Percentiles rank a stretch among this genome's conserved stretches.
phyloP scores from a whole-genome alignment of 2,113 vertebrate species.

The Mobula hypostoma region DNA sequence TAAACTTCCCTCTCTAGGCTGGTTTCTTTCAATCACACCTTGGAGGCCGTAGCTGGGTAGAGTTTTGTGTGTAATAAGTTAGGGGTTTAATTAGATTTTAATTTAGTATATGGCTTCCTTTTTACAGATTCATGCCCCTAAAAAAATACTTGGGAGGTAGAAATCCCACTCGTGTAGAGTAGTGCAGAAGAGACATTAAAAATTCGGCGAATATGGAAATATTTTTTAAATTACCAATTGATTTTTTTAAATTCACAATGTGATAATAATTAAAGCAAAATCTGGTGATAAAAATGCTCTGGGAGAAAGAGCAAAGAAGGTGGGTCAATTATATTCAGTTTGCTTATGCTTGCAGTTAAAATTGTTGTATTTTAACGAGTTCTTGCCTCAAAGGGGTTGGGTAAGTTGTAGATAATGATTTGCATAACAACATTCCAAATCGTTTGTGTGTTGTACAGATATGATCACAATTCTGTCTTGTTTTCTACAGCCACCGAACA shows the following conservation, averaged over 20 bases:
- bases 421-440: not conserved
- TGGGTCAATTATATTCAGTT: conserved; percentile 10
- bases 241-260: not conserved
- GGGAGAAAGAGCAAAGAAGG: not conserved
- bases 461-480: conserved; percentile 31
- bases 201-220: not conserved
- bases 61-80: not conserved
- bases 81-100: not conserved
- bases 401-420: not conserved
- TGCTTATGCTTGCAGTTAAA: not conserved
- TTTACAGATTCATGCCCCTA: not conserved
- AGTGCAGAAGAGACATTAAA: not conserved
- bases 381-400: not conserved
- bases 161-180: not conserved
- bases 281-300: not conserved
- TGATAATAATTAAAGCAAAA: conserved; percentile 2
- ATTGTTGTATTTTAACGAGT: not conserved
- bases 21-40: not conserved
- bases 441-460: not conserved
- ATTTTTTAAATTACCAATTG: not conserved
- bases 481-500: conserved; percentile 50
- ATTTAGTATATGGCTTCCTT: not conserved
- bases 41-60: not conserved
- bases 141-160: not conserved
- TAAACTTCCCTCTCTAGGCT: not conserved